Conservation (phyloP, 2,888 invertebrate genomes). For the Caenorhabditis sp. region DNA sequence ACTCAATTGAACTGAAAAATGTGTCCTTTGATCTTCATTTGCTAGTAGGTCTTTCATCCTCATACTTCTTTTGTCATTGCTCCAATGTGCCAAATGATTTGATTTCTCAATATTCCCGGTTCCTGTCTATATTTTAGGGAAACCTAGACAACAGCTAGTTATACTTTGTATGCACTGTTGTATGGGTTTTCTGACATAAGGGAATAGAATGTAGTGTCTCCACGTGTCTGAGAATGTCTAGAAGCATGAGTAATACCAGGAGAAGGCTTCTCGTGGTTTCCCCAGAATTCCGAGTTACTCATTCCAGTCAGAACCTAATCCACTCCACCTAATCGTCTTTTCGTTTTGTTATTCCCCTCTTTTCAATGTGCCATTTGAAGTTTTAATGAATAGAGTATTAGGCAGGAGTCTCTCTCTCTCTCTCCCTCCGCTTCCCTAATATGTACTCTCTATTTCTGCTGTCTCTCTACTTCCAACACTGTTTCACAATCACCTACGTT, state of each 20-base stretch:
- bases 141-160: no score
- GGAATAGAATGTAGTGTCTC: slow-evolving; percentile 27
- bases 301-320: slow-evolving; percentile 33
- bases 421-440: slow-evolving; percentile 27
- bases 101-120: no score
- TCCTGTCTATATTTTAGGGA: no score
- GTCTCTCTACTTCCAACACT: slow-evolving; percentile 8
- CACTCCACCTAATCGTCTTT: slow-evolving; percentile 25
- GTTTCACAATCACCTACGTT: slow-evolving; percentile 42
- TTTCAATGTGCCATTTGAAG: slow-evolving; percentile 16
- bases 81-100: no score
- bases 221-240: slow-evolving; percentile 9
- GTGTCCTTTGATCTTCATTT: no score
- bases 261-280: slow-evolving; percentile 14
- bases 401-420: background rate
- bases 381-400: slow-evolving; percentile 35
- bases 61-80: no score
- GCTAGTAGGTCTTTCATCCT: no score
- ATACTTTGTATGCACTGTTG: background rate
- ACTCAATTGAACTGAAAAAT: no score
- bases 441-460: slow-evolving; percentile 29
- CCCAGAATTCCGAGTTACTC: slow-evolving; percentile 13
- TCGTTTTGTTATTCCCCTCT: background rate
- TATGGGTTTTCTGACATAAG: slow-evolving; percentile 20
- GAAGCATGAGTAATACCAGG: slow-evolving; percentile 23